Conservation (phyloP, 53 echinoderm and acorn worm species). For the Arbacia lixula region DNA sequence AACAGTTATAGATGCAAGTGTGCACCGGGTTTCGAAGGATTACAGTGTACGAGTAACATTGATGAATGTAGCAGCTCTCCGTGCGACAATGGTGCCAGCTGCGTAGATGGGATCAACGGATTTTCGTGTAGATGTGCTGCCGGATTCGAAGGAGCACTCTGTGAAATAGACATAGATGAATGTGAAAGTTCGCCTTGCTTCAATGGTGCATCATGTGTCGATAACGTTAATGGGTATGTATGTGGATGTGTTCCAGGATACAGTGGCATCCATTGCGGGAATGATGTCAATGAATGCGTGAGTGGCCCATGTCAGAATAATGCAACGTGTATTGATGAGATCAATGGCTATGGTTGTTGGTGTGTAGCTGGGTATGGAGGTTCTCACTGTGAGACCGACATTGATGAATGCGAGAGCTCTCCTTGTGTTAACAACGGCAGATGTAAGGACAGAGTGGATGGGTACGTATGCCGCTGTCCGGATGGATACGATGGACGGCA, state of each 20-base stretch:
- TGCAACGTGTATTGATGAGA: conserved; percentile 32
- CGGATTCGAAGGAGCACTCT: conserved; percentile 67
- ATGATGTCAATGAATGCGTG: not conserved
- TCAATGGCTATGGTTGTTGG: conserved; percentile 31
- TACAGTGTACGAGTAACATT: conserved; percentile 56
- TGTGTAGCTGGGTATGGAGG: conserved; percentile 45
- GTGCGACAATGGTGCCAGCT: conserved; percentile 63
- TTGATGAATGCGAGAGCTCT: conserved; percentile 55
- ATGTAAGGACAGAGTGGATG: conserved; percentile 41
- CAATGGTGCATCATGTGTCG: conserved; percentile 64
- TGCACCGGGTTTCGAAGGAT: conserved; percentile 44
- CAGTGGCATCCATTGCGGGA: not conserved
- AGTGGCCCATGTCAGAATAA: conserved; percentile 2
- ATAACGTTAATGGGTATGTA: conserved; percentile 51
- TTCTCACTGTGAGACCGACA: conserved; percentile 52
- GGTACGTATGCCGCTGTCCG: conserved; percentile 35
- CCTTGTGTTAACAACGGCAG: conserved; percentile 32
- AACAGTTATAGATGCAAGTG: conserved; percentile 66
- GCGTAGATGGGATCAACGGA: conserved; percentile 57
- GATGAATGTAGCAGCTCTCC: conserved; percentile 75
- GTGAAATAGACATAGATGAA: conserved; percentile 73
- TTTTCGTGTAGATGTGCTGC: conserved; percentile 60
- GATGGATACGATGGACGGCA: conserved; percentile 36
- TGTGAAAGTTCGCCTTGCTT: conserved; percentile 67
- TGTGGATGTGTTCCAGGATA: conserved; percentile 61